A percentile compares a stretch with the other conserved stretches of the same genome.
phyloP scores from a whole-genome alignment of 2,888 invertebrate genomes.

The Cantharis rustica region DNA sequence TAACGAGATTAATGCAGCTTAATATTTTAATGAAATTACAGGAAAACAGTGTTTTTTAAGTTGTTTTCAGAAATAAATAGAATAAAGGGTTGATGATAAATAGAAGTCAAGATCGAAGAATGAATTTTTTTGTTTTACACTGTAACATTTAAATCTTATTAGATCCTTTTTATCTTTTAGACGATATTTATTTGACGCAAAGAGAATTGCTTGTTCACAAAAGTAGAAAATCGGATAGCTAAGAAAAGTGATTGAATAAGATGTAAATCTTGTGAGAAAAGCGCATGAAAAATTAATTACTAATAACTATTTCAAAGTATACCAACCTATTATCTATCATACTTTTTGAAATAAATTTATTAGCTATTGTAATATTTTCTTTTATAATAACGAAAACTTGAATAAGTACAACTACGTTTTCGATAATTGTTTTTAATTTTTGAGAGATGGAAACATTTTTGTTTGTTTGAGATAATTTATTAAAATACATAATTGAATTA shows the following conservation, averaged over 20 bases:
- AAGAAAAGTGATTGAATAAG: background rate
- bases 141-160: background rate
- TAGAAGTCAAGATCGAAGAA: background rate
- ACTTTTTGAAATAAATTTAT: background rate
- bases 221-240: background rate
- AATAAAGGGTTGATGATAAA: background rate
- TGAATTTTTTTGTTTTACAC: background rate
- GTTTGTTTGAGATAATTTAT: background rate
- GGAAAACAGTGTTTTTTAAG: background rate
- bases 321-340: background rate
- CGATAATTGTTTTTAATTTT: background rate
- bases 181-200: background rate
- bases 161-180: background rate
- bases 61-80: background rate
- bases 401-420: background rate
- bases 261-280: background rate
- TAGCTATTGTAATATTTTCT: background rate
- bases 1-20: background rate
- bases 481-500: background rate
- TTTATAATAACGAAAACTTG: background rate
- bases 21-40: background rate
- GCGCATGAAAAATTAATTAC: background rate
- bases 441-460: background rate
- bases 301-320: background rate
- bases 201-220: background rate